These are phyloP conservation scores for Chelonoidis abingdonii DNA, from an alignment of 2,113 vertebrate genomes.

Conservation along the genomic window DNA sequence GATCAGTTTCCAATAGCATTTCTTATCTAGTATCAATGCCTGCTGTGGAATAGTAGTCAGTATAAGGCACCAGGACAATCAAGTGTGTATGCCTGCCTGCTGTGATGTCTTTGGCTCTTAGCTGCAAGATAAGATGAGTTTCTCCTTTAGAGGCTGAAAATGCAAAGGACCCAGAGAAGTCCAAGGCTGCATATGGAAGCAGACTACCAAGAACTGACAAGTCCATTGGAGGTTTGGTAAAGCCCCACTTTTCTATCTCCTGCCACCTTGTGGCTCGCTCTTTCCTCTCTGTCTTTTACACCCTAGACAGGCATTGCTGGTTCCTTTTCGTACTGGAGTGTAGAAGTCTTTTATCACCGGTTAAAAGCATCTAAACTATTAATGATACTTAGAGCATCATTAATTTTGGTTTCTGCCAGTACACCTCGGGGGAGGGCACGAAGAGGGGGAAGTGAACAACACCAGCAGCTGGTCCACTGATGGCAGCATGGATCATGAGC, in stretches of 20 bases:
- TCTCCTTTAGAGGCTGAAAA: slow-evolving; percentile 39
- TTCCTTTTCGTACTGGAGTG: too few species aligned
- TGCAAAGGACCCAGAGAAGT: neutral
- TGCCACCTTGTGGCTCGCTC: neutral
- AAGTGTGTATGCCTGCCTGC: slow-evolving; percentile 25
- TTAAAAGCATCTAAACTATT: neutral
- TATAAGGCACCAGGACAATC: slow-evolving; percentile 38
- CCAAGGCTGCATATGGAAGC: slow-evolving; percentile 4
- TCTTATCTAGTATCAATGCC: slow-evolving; percentile 27
- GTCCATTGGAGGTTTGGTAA: neutral
- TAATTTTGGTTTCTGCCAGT: neutral
- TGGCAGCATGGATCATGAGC: fast-evolving
- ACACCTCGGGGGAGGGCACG: fast-evolving
- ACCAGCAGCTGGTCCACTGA: fast-evolving
- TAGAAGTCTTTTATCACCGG: fast-evolving
- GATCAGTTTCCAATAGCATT: slow-evolving; percentile 15
- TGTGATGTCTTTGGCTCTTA: slow-evolving; percentile 56
- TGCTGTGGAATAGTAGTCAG: slow-evolving; percentile 22
- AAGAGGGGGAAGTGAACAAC: neutral
- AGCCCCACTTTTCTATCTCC: neutral
- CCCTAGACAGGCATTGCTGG: too few species aligned
- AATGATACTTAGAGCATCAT: neutral
- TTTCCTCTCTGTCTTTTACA: neutral
- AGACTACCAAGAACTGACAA: neutral
- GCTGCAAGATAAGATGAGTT: slow-evolving; percentile 11